Conservation (phyloP, 2,888 invertebrate genomes). For the Cheilosia vulpina region DNA sequence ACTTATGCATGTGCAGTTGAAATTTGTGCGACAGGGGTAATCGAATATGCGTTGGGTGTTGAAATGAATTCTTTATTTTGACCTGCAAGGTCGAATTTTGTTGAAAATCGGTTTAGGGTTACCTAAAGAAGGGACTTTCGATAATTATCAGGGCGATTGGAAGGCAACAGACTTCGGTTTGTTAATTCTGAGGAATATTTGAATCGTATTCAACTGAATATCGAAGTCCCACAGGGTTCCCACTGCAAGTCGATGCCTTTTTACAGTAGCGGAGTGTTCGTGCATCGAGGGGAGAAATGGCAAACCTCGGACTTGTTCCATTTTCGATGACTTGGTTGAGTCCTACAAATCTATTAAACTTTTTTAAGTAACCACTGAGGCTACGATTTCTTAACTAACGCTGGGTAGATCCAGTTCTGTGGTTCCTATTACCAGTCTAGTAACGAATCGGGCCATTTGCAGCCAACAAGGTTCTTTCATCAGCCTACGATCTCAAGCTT, state of each 20-base stretch:
- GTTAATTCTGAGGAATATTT: too few relatives aligned
- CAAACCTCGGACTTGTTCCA: too few relatives aligned
- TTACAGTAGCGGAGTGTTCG: background rate
- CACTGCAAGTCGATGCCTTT: background rate
- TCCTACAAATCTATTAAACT: too few relatives aligned
- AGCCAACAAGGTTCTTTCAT: too few relatives aligned
- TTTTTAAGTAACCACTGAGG: too few relatives aligned
- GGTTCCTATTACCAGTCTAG: too few relatives aligned
- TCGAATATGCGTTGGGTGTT: slow-evolving; percentile 39
- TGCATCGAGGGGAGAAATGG: too few relatives aligned
- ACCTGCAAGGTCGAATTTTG: slow-evolving; percentile 41
- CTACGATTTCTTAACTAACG: too few relatives aligned
- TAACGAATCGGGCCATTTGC: too few relatives aligned
- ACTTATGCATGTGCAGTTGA: slow-evolving; percentile 6
- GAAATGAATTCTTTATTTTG: slow-evolving; percentile 23
- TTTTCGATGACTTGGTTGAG: background rate
- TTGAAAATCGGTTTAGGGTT: background rate
- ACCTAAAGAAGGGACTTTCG: background rate
- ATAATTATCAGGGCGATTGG: background rate
- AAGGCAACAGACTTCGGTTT: background rate
- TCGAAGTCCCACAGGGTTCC: slow-evolving; percentile 18
- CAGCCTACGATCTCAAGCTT: too few relatives aligned
- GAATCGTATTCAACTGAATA: background rate
- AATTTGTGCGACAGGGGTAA: slow-evolving; percentile 25
- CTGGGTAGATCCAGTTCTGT: too few relatives aligned